Evolutionary conservation across 2,113 vertebrate genomes (phyloP).

Genomic region (Clarias gariepinus): DNA sequence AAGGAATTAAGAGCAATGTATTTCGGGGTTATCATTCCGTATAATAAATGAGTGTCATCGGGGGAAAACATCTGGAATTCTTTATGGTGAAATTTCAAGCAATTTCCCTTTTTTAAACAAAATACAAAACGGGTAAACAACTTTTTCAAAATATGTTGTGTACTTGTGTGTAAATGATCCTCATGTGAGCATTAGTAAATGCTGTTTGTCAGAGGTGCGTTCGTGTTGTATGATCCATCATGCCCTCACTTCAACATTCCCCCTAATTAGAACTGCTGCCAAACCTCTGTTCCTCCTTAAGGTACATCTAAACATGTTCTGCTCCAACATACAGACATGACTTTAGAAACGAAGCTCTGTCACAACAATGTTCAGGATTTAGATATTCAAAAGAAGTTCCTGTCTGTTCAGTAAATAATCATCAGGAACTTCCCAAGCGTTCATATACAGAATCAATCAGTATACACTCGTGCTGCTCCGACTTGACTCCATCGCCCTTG

Average conservation of each 20-base stretch:
- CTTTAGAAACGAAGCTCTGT: constrained; percentile 5
- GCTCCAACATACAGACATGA: not conserved
- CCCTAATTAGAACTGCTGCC: not conserved
- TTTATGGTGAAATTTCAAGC: not conserved
- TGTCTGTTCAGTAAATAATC: constrained; percentile 46
- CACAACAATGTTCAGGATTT: not conserved
- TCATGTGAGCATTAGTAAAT: not conserved
- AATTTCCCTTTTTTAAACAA: not conserved
- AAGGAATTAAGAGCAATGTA: not conserved
- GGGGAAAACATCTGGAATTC: not conserved
- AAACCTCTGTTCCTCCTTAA: constrained; percentile 12
- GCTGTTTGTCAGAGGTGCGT: not conserved
- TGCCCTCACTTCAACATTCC: not conserved
- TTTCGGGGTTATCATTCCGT: not conserved
- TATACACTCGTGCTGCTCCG: constrained; percentile 45
- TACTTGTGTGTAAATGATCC: not conserved
- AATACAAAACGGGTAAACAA: not conserved
- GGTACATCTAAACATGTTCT: not conserved
- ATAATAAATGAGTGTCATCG: not conserved
- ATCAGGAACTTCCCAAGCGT: constrained; percentile 31
- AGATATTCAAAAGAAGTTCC: not conserved
- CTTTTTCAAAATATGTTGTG: not conserved
- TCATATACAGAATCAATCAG: constrained; percentile 37
- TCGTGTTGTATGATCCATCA: not conserved
- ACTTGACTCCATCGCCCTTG: constrained; percentile 40